Evolutionary conservation across 1,140 invertebrate genomes (phyloP).

Genomic region (Agrypnia vestita): DNA sequence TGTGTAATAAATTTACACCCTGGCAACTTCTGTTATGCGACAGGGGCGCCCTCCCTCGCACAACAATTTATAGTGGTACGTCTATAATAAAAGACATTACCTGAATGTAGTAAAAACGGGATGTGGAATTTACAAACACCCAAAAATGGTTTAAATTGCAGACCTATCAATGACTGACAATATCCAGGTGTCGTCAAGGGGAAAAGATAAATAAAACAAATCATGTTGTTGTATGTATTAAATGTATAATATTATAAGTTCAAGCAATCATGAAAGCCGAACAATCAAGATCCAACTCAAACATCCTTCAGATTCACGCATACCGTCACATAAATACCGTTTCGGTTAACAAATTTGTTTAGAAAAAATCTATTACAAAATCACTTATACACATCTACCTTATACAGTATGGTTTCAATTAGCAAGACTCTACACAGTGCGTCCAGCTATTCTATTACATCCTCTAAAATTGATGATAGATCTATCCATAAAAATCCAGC

Average conservation of each 20-base stretch:
- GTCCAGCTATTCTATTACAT: too few relatives aligned
- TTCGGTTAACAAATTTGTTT: background rate
- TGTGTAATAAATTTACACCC: too few relatives aligned
- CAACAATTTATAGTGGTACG: too few relatives aligned
- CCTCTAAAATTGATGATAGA: too few relatives aligned
- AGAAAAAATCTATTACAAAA: constrained; percentile 22
- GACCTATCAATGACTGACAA: too few relatives aligned
- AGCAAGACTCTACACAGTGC: background rate
- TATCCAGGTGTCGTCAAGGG: background rate
- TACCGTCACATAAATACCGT: background rate
- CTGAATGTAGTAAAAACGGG: too few relatives aligned
- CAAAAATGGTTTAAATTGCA: too few relatives aligned
- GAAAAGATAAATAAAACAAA: constrained; percentile 21
- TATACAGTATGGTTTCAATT: background rate
- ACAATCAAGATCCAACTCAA: constrained; percentile 1
- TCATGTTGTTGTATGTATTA: constrained; percentile 21
- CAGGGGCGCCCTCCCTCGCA: too few relatives aligned
- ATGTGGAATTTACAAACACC: too few relatives aligned
- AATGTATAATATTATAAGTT: constrained; percentile 33
- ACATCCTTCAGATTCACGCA: constrained; percentile 21
- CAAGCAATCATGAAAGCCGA: background rate
- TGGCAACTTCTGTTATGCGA: too few relatives aligned
- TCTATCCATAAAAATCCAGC: too few relatives aligned
- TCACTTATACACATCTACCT: constrained; percentile 13
- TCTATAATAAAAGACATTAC: too few relatives aligned